Evolutionary conservation across 2,888 invertebrate genomes (phyloP), one percentile per base, ranked within the genome.

Genomic region (Mesochorus sp.): DNA sequence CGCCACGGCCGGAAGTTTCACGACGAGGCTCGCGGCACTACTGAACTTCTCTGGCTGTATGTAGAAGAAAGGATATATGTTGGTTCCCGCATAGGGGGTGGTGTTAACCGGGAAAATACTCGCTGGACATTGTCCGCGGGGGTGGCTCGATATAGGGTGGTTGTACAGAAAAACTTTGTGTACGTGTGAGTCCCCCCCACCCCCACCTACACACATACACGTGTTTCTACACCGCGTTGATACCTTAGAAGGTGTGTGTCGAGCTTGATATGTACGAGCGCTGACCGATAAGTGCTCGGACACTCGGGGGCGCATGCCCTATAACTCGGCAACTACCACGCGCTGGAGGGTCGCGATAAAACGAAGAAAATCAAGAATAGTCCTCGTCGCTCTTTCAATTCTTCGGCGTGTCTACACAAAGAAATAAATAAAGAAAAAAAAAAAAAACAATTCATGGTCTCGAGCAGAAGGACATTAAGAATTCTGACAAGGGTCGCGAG

Each of bases 61-160:
- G 62, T 19, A 14, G 34, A 26, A 14, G 42, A 39, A 28, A 26
- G 14, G 19, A 8, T 44, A 62, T 17, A 47, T 62, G 55, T 75
- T n/a, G 17, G 55, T 44, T 64, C 64, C n/a, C n/a, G n/a, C n/a
- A n/a, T n/a, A 66, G 57, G 61, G 39, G 61, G 44, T 42, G 57
- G 39, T n/a, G n/a, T n/a, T n/a, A n/a, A n/a, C 51, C 62, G 59
- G 49, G 59, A 51, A 68, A 82, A 81, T 82, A 39, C 82, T 80
- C 76, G 77, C 87, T 88, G 87, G 88, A 88, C 88, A 88, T 84
- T 87, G 87, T 86, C 85, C 87, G 83, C 83, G 84, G 72, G 71
- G 77, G 37, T 67, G 76, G 85, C 83, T 82, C 83, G 84, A 84
- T 84, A 86, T 85, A 85, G 82, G 82, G 21, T 78, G 72, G 67